These are phyloP conservation scores for Drosophila carrolli DNA, from an alignment of 1,140 invertebrate species.

Conservation along the genomic window DNA sequence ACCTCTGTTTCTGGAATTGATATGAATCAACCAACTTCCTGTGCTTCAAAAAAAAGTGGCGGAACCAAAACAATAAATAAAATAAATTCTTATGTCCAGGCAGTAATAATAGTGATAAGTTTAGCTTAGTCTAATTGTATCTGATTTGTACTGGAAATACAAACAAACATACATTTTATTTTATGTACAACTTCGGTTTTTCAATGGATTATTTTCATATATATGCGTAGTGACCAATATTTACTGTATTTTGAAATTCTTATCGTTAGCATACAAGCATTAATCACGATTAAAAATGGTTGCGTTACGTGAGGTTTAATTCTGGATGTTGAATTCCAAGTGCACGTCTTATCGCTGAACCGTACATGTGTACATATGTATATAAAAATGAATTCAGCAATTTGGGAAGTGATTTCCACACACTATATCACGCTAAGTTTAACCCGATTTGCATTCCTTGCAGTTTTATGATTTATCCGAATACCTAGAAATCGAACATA, in stretches of 20 bases:
- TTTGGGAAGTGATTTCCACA: not conserved
- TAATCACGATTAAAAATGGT: constrained; percentile 27
- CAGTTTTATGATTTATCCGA: constrained; percentile 67
- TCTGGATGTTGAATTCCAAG: constrained; percentile 19
- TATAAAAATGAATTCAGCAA: not conserved
- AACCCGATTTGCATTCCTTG: constrained; percentile 41
- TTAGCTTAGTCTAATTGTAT: too few relatives aligned
- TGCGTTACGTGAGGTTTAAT: constrained; percentile 17
- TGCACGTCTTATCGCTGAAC: constrained; percentile 21
- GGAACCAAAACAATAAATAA: too few relatives aligned
- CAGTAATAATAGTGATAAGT: too few relatives aligned
- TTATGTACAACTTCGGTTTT: too few relatives aligned
- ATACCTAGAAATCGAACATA: constrained; percentile 58
- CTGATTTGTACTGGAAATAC: too few relatives aligned
- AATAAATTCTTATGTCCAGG: too few relatives aligned
- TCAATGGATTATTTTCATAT: not conserved
- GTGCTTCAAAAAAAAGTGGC: too few relatives aligned
- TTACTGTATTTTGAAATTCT: constrained; percentile 18
- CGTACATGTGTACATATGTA: not conserved
- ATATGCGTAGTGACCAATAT: not conserved
- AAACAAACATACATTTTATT: not conserved
- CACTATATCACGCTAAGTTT: constrained; percentile 5
- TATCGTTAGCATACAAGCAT: constrained; percentile 20
- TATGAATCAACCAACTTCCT: not conserved
- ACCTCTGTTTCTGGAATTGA: not conserved